A percentile compares a stretch with the other conserved stretches of the same genome.
Conservation (phyloP, 1,140 invertebrate species). For the Zaprionus gabonicus region DNA sequence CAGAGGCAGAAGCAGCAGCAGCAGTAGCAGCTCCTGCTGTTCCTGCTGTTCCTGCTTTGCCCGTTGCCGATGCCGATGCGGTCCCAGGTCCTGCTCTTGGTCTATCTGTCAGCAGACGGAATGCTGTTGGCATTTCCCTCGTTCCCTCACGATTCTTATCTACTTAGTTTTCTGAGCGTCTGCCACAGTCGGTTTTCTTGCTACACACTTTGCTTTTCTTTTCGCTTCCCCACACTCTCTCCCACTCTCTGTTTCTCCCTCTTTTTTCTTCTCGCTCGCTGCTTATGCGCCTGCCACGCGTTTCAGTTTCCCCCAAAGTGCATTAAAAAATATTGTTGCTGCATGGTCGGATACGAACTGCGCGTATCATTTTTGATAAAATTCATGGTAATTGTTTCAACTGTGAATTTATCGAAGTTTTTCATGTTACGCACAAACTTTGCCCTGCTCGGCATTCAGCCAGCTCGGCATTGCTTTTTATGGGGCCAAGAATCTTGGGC, state of each 20-base stretch:
- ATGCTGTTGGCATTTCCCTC: constrained; percentile 65
- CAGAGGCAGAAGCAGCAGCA: constrained; percentile 31
- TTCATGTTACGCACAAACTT: constrained; percentile 81
- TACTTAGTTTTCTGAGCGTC: constrained; percentile 60
- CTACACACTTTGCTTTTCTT: constrained; percentile 29
- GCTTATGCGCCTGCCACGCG: constrained; percentile 37
- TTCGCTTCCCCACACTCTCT: not conserved
- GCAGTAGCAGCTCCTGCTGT: too few relatives aligned
- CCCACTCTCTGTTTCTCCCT: not conserved
- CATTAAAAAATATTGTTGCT: constrained; percentile 84
- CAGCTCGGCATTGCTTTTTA: constrained; percentile 53
- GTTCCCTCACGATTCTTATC: constrained; percentile 65
- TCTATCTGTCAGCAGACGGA: constrained; percentile 76
- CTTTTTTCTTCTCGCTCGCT: not conserved
- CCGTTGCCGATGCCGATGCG: constrained; percentile 5
- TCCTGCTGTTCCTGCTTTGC: constrained; percentile 10
- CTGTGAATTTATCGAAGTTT: constrained; percentile 83
- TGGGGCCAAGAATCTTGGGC: constrained; percentile 37
- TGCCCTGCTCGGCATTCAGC: constrained; percentile 48
- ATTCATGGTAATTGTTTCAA: constrained; percentile 83
- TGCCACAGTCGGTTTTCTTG: constrained; percentile 55
- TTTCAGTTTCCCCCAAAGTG: constrained; percentile 81
- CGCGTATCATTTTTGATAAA: constrained; percentile 83
- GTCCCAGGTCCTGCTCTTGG: constrained; percentile 49
- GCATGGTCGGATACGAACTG: constrained; percentile 81